Base-by-base conservation (phyloP, 2,888 invertebrate genomes). In the Odontocerum albicorne region DNA sequence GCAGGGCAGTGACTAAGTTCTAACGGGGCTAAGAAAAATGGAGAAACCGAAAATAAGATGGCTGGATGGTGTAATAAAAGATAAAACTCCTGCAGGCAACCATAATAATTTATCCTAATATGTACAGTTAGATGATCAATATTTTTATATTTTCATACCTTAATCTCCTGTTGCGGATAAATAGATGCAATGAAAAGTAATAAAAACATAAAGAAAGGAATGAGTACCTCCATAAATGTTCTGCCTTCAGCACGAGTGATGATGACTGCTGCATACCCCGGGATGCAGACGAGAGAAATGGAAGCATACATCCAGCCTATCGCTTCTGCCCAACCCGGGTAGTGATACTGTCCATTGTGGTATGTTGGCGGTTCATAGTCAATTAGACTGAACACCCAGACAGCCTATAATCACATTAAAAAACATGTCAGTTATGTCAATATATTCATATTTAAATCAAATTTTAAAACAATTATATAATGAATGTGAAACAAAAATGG, bases 241-340 rank as follows among this genome's bases (percentile, higher is more conserved):
- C 81, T 74, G 49, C 94, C 94, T 40, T 86, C 82, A 6, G 91
- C 81, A 65, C 83, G 80, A 49, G 84, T 66, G 45, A 93, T 72
- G 49, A 87, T 84, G 61, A 88, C 83, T 42, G 91, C 70, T 33
- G 90, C 90, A 68, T 89, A 88, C 46, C 87, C 82, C 7, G 95
- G 95, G 68, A 96, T 91, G 71, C 92, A 92, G 21, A 90, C 72
- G 55, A 95, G 79, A 1, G 93, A 93, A 32, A 90, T 72, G 8
- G 88, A 87, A 1, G 93, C 88, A 60, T 94, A 88, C 63, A 84
- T 76, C 95, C 95, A 95, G 36, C 95, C 95, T 46, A 95, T 74
- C 12, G 82, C 85, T 64, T 90, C 88, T 17, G 92, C 90, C 93
- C 94, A 94, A 53, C 76, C 73, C 0, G 95, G 94, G 70, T 92